Evolutionary conservation across 2,888 invertebrate species (phyloP).

Genomic region (Halictus ligatus): DNA sequence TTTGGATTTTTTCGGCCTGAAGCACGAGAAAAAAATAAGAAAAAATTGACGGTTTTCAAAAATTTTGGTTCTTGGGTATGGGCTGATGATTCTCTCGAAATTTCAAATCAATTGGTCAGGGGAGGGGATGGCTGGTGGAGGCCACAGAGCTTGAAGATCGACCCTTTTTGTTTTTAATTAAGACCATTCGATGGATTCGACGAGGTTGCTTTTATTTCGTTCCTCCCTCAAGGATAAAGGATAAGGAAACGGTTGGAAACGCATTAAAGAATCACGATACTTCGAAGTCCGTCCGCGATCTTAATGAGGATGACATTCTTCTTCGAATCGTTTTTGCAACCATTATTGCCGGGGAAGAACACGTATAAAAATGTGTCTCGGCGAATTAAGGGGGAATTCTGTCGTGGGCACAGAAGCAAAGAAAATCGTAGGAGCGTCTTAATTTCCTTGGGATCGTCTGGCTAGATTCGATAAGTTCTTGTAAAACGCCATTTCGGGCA

Average conservation of each 20-base stretch:
- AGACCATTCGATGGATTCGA: too few relatives aligned
- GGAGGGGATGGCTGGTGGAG: background rate
- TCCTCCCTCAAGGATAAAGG: background rate
- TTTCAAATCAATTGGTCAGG: background rate
- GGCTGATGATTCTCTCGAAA: too few relatives aligned
- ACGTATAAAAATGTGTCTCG: background rate
- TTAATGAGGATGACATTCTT: background rate
- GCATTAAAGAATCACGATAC: background rate
- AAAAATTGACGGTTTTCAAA: too few relatives aligned
- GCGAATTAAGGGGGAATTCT: background rate
- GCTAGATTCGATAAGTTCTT: background rate
- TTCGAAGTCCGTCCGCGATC: background rate
- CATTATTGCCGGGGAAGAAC: background rate
- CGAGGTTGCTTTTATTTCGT: background rate
- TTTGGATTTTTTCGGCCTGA: too few relatives aligned
- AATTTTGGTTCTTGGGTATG: too few relatives aligned
- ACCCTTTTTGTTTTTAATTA: too few relatives aligned
- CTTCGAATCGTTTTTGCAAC: background rate
- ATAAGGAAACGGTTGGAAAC: background rate
- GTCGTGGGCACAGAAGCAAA: background rate
- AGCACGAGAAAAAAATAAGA: too few relatives aligned
- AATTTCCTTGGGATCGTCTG: background rate
- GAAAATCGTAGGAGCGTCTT: background rate
- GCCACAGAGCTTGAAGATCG: too few relatives aligned
- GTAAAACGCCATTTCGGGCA: background rate